These are phyloP conservation scores for Gibbula magus DNA, from an alignment of 2,888 invertebrate genomes.

Conservation along the genomic window DNA sequence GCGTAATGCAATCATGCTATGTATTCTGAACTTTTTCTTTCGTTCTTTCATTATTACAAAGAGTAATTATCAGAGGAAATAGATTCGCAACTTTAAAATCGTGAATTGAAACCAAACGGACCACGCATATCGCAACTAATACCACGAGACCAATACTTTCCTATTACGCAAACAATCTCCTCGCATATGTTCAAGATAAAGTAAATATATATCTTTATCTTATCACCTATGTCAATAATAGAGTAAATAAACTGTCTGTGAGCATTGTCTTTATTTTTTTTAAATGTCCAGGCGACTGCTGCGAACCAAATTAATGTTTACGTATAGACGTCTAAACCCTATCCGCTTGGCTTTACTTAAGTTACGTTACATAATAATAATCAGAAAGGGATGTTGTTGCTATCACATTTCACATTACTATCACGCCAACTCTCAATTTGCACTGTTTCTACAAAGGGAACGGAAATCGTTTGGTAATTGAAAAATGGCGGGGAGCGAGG, in stretches of 20 bases:
- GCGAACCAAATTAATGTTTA: slow-evolving; percentile 10
- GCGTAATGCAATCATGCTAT: too few relatives aligned
- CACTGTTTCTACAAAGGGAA: background rate
- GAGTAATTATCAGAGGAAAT: too few relatives aligned
- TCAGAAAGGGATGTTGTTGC: background rate
- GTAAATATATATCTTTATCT: too few relatives aligned
- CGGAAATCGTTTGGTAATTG: slow-evolving; percentile 13
- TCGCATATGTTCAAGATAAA: too few relatives aligned
- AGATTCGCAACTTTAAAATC: too few relatives aligned
- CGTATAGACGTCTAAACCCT: background rate
- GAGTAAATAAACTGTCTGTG: background rate
- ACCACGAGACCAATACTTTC: too few relatives aligned
- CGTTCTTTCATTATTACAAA: too few relatives aligned
- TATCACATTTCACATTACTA: background rate
- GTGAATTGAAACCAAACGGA: too few relatives aligned
- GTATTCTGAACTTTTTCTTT: too few relatives aligned
- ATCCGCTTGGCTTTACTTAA: background rate
- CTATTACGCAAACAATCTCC: too few relatives aligned
- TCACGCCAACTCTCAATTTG: background rate
- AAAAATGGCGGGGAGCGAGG: slow-evolving; percentile 6
- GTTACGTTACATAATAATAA: slow-evolving; percentile 3
- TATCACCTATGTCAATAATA: background rate
- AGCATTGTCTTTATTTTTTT: background rate
- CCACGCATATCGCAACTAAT: too few relatives aligned
- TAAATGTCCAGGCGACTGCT: background rate